Evolutionary conservation across 2,797 vertebrate species (phyloP).

Genomic region (Malurus leucopterus): DNA sequence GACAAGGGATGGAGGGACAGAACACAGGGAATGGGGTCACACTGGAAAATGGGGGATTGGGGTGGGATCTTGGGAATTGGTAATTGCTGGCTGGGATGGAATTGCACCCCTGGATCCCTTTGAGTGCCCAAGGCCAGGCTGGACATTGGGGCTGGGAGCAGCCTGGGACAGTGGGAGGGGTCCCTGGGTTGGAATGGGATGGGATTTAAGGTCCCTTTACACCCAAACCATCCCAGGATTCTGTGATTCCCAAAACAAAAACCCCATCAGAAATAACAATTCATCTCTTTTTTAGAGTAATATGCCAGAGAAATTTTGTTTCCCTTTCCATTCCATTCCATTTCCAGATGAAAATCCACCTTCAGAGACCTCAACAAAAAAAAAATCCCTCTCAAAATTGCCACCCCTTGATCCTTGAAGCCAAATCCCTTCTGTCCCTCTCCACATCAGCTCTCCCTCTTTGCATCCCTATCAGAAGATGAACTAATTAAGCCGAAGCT

Average conservation of each 20-base stretch:
- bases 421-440: not conserved
- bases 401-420: fast-evolving
- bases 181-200: not conserved
- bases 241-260: not conserved
- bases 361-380: not conserved
- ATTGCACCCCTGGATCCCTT: not conserved
- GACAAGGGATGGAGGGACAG: not conserved
- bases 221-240: not conserved
- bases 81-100: not conserved
- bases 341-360: not conserved
- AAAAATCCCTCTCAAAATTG: not conserved
- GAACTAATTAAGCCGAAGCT: not conserved
- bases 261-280: fast-evolving
- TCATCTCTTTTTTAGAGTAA: fast-evolving
- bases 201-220: fast-evolving
- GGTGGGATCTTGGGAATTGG: not conserved
- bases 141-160: not conserved
- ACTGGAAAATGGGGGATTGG: not conserved
- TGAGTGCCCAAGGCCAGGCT: not conserved
- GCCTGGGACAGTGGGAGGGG: not conserved
- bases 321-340: not conserved
- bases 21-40: not conserved
- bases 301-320: not conserved
- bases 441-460: not conserved
- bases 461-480: not conserved